Evolutionary conservation across 2,113 vertebrate species (phyloP), one percentile per base, ranked within the genome.

Genomic region (Lipotes vexillifer): DNA sequence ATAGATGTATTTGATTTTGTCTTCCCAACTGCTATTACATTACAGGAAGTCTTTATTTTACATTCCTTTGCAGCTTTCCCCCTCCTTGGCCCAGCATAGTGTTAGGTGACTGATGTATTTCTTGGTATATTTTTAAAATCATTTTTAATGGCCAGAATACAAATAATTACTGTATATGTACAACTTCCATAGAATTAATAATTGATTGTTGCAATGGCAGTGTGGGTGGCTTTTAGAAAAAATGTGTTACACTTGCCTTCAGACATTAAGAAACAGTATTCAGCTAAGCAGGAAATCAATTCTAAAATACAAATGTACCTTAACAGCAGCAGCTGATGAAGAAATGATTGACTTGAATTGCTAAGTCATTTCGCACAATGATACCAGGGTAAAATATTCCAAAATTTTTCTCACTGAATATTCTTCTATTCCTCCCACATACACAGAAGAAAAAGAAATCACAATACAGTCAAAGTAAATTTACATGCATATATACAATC

Each of bases 321-420:
- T 84, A 88, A 83, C 7, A 83, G 44, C 11, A 83, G 46, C 20
- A 74, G 46, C 23, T 80, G 27, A 82, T 91, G 78, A 96, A 93
- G 66, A 72, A 95, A 83, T 78, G 25, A 89, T 75, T 87, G 66
- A 44, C 69, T 89, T 89, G n/a, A 95, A 96, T 89, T 92, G 55
- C 38, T 93, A 90, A 93, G n/a, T 85, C 41, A 65, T 87, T 72
- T 95, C 55, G 63, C 33, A 63, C 57, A 88, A 55, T 63, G 59
- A 95, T 81, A 86, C 23, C 27, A 72, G 27, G n/a, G 52, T 89
- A 72, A 93, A 95, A 96, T 97, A 69, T 82, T 86, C 93, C 84
- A 83, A 89, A 95, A 86, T 86, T 87, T 31, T 92, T 92, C 90
- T 86, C 75, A 71, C 46, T 68, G 68, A 96, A 77, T 15, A 21